These are phyloP conservation scores for Aphelenchoides avenae DNA, from an alignment of 1,140 invertebrate species.

Conservation along the genomic window DNA sequence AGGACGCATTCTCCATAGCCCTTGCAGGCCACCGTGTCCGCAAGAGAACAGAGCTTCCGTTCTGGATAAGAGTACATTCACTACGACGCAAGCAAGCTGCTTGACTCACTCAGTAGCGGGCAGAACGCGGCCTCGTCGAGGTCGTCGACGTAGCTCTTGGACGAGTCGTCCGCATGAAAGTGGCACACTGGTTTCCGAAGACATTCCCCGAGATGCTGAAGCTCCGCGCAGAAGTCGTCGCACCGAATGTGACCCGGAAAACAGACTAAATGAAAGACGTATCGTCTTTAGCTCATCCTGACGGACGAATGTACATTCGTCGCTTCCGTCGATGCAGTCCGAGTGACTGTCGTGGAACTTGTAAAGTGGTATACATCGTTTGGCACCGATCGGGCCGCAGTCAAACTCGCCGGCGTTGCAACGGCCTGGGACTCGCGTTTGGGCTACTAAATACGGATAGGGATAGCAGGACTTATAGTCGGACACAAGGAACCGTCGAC, in stretches of 20 bases:
- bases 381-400: conserved; percentile 16
- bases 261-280: conserved; percentile 20
- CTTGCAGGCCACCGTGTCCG: conserved; percentile 20
- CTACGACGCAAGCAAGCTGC: too few relatives aligned
- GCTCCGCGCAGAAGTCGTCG: conserved; percentile 19
- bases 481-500: too few relatives aligned
- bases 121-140: conserved; percentile 12
- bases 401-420: conserved; percentile 14
- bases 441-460: too few relatives aligned
- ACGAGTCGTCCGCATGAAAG: conserved; percentile 3
- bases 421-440: conserved; percentile 19
- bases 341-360: conserved; percentile 36
- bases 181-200: too few relatives aligned
- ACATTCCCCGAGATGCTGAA: conserved; percentile 19
- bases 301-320: conserved; percentile 44
- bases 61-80: conserved; percentile 23
- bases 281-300: background rate
- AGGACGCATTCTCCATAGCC: conserved; percentile 32
- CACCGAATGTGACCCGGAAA: conserved; percentile 29
- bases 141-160: conserved; percentile 8
- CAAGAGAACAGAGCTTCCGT: conserved; percentile 21
- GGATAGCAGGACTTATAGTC: too few relatives aligned
- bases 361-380: conserved; percentile 43
- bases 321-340: conserved; percentile 51
- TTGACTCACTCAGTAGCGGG: conserved; percentile 5